Evolutionary conservation across 2,113 vertebrate species (phyloP), one percentile per base, ranked within the genome.

Genomic region (Siniperca knerii): DNA sequence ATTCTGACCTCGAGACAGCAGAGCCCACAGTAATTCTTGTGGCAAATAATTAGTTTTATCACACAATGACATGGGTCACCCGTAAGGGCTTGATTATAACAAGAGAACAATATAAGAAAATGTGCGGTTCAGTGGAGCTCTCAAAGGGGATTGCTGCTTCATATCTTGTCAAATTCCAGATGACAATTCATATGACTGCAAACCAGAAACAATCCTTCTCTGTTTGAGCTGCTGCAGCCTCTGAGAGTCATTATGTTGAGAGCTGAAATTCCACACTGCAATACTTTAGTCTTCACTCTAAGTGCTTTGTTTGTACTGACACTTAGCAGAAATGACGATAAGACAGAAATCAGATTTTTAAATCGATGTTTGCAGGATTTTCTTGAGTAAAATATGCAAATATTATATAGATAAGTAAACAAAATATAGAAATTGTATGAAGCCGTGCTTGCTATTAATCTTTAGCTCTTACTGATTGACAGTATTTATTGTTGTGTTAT

Each of bases 21-120:
- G 81, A 79, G 88, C 85, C 79, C 46, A 89, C 87, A 90, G 89
- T 93, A 92, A 91, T 93, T 93, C 88, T 87, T 79, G 76, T 87
- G 76, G 88, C 86, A 93, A 94, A 94, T 95, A 95, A 96, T 96
- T 95, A 92, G 92, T 92, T 95, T 94, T 93, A 95, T 94, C 93
- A 90, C 90, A 93, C 93, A 94, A 93, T 90, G 91, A 95, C 93
- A 95, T 42, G 89, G 92, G 93, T 95, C 92, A 90, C 83, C 88
- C 88, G 77, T 83, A 85, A 95, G 92, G 92, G 91, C 89, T 81
- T 84, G 86, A 92, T 93, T 89, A 89, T 88, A 90, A 93, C 93
- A 86, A 85, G 88, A 90, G 89, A 94, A 94, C 90, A 95, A 94
- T 91, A 90, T 92, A 86, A 90, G 83, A 92, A 92, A 94, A 93